Conservation (phyloP, 1,140 invertebrate species). For the Temnothorax longispinosus region DNA sequence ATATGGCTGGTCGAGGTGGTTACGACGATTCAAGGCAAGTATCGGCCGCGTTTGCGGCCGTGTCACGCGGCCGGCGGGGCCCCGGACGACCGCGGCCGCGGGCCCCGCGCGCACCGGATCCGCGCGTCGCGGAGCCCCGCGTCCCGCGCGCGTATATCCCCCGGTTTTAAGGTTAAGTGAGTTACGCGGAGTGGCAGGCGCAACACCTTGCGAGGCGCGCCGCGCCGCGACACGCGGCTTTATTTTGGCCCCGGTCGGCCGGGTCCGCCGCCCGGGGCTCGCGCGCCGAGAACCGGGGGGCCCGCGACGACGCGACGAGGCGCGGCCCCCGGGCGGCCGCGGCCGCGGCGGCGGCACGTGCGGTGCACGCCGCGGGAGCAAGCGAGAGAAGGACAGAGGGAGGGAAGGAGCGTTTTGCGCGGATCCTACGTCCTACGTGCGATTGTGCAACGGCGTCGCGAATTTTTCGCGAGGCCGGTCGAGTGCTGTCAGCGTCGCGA, state of each 20-base stretch:
- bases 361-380: background rate
- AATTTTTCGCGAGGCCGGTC: background rate
- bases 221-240: constrained; percentile 75
- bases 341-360: background rate
- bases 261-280: background rate
- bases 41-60: constrained; percentile 66
- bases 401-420: background rate
- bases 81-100: background rate
- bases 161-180: constrained; percentile 81
- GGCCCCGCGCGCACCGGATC: background rate
- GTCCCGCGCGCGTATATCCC: constrained; percentile 21
- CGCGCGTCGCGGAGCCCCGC: background rate
- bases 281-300: background rate
- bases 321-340: too few species aligned
- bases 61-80: constrained; percentile 21
- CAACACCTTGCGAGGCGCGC: constrained; percentile 69
- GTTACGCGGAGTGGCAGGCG: constrained; percentile 57
- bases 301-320: background rate
- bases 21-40: constrained; percentile 85
- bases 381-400: background rate
- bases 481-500: background rate
- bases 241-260: constrained; percentile 73
- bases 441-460: background rate
- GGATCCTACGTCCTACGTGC: too few species aligned
- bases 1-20: constrained; percentile 86